These are phyloP conservation scores for Dendrocincla tyrannina DNA, from an alignment of 2,797 vertebrate genomes.

Conservation along the genomic window DNA sequence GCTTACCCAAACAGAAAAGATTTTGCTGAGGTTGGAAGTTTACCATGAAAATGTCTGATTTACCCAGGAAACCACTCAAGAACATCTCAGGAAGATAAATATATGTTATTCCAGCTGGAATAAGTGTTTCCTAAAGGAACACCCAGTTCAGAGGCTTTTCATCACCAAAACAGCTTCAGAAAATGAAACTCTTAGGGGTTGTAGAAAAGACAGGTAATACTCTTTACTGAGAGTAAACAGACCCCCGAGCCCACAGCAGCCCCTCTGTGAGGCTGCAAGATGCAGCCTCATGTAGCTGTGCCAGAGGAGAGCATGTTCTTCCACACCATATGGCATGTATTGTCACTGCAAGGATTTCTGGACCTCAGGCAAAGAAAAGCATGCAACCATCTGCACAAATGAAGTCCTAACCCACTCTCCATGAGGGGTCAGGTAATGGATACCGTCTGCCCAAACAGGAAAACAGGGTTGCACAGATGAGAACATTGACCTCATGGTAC, in stretches of 20 bases:
- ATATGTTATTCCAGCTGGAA: constrained; percentile 3
- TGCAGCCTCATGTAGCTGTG: not conserved
- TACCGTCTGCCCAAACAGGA: not conserved
- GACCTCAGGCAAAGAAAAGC: not conserved
- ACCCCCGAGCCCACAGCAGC: not conserved
- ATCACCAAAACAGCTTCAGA: not conserved
- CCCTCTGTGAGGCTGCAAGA: not conserved
- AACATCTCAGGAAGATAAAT: constrained; percentile 24
- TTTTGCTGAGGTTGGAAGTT: constrained; percentile 44
- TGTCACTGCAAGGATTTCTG: not conserved
- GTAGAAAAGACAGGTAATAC: not conserved
- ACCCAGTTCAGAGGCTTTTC: not conserved
- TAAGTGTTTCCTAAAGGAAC: constrained; percentile 9
- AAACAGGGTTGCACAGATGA: not conserved
- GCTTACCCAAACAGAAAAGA: not conserved
- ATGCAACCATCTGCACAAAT: not conserved
- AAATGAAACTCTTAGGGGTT: not conserved
- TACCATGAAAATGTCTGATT: not conserved
- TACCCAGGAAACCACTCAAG: constrained; percentile 1
- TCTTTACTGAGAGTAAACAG: not conserved
- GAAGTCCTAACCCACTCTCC: not conserved
- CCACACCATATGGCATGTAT: rapidly evolving
- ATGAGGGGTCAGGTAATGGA: not conserved
- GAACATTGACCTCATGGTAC: not conserved
- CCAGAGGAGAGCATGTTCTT: not conserved